Evolutionary conservation across 2,797 vertebrate species (phyloP).

Genomic region (Anomalospiza imberbis): DNA sequence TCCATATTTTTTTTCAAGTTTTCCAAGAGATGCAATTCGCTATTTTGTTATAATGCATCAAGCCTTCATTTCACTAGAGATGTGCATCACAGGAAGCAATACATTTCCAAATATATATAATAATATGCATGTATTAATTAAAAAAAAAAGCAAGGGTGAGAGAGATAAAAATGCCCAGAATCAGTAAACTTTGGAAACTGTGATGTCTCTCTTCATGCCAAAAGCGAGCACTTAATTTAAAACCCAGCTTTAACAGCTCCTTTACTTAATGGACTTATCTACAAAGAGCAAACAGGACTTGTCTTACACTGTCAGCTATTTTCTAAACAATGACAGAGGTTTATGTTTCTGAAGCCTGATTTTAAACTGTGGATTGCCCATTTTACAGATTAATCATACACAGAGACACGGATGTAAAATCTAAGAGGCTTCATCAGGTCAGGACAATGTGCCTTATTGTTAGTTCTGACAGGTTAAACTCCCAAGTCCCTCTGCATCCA

Average conservation of each 20-base stretch:
- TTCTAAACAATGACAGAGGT: background rate
- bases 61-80: background rate
- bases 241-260: background rate
- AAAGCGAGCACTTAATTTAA: background rate
- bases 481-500: background rate
- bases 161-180: background rate
- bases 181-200: background rate
- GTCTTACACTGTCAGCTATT: background rate
- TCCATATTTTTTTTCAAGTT: background rate
- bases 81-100: background rate
- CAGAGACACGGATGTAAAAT: background rate
- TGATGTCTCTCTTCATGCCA: background rate
- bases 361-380: background rate
- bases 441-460: background rate
- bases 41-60: background rate
- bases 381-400: background rate
- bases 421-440: background rate
- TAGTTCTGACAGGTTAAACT: background rate
- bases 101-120: background rate
- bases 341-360: background rate
- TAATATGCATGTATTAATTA: background rate
- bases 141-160: no score
- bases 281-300: background rate
- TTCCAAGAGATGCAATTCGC: background rate
- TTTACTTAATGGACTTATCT: background rate